These are phyloP conservation scores for Trypoxylus dichotomus DNA, from an alignment of 1,140 invertebrate genomes.

Conservation along the genomic window DNA sequence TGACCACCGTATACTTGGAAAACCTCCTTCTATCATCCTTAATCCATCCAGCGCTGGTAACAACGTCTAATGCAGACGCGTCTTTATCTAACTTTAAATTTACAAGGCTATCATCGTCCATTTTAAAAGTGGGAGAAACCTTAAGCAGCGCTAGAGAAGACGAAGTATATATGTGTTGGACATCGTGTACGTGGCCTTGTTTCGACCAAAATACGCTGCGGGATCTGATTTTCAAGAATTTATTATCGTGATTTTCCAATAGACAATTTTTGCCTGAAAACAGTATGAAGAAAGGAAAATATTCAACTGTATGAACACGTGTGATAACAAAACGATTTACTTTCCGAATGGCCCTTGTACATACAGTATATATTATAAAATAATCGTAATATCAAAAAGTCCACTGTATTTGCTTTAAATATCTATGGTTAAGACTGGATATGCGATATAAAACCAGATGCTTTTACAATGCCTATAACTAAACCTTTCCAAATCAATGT, in stretches of 20 bases:
- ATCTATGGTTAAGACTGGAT: too few relatives aligned
- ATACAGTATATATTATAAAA: too few relatives aligned
- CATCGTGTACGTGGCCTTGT: neutral
- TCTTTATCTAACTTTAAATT: neutral
- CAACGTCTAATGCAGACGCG: neutral
- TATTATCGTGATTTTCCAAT: neutral
- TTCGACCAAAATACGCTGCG: neutral
- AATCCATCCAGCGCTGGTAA: neutral
- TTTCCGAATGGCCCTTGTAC: too few relatives aligned
- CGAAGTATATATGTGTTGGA: neutral
- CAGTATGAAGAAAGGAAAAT: neutral
- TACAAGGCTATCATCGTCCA: neutral
- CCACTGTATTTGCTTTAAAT: too few relatives aligned
- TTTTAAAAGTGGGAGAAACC: neutral
- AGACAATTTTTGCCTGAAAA: neutral
- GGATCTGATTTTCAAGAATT: neutral
- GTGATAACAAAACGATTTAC: too few relatives aligned
- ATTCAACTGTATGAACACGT: neutral
- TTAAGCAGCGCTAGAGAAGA: neutral
- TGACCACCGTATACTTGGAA: neutral
- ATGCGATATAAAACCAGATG: too few relatives aligned
- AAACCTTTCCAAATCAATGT: too few relatives aligned
- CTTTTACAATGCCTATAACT: too few relatives aligned
- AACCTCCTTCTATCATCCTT: neutral
- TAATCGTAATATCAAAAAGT: too few relatives aligned